phyloP scores from a whole-genome alignment of 2,888 invertebrate species.

The Drosophila tanythrix region DNA sequence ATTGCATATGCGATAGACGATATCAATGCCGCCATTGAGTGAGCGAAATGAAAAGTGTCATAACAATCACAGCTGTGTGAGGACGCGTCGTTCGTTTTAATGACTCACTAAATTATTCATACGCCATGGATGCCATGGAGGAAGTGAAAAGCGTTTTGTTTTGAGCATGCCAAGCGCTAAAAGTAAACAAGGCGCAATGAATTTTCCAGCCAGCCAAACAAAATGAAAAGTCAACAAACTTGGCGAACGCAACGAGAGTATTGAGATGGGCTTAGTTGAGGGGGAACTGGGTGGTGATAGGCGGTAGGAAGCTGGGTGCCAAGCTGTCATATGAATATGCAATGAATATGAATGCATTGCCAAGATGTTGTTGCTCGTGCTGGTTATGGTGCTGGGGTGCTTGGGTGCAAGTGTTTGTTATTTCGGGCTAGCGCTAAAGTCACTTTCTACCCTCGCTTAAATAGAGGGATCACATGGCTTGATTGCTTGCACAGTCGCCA shows the following conservation, averaged over 20 bases:
- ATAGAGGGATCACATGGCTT: conserved; percentile 80
- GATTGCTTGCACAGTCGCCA: conserved; percentile 75
- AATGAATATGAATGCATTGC: conserved; percentile 76
- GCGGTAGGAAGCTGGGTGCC: conserved; percentile 15
- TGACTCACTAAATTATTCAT: conserved; percentile 81
- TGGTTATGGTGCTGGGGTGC: conserved; percentile 9
- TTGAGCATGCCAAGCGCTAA: conserved; percentile 78
- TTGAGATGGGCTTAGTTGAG: conserved; percentile 32
- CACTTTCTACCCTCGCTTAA: conserved; percentile 79
- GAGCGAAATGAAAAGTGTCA: conserved; percentile 77
- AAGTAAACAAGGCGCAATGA: conserved; percentile 76
- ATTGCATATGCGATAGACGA: conserved; percentile 10
- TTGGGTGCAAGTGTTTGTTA: conserved; percentile 48
- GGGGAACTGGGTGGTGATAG: conserved; percentile 2
- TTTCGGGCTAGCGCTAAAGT: conserved; percentile 69
- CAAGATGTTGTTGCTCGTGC: conserved; percentile 67
- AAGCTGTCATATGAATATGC: conserved; percentile 77
- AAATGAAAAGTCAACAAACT: conserved; percentile 81
- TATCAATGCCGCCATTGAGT: conserved; percentile 54
- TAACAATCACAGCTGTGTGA: conserved; percentile 70
- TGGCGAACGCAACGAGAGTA: conserved; percentile 55
- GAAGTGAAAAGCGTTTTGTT: conserved; percentile 77
- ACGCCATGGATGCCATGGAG: conserved; percentile 74
- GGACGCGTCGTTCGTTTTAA: conserved; percentile 67
- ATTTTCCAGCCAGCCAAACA: conserved; percentile 77